Evolutionary conservation across 2,113 vertebrate species (phyloP), one percentile per base, ranked within the genome.

Genomic region (Helogale parvula): DNA sequence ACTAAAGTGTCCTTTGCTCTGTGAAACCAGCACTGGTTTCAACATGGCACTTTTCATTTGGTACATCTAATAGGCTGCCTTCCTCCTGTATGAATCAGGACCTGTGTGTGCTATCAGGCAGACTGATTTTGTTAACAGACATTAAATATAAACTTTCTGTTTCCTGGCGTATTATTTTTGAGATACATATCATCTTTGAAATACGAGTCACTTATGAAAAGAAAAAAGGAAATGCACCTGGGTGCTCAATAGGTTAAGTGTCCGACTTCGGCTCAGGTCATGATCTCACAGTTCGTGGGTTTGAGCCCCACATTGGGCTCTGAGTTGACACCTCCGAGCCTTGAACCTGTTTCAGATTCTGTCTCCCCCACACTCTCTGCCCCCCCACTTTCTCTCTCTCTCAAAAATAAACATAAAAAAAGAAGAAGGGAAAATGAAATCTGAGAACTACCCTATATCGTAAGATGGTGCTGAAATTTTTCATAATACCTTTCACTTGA

Each of bases 381-480:
- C 21, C 57, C 57, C 9, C 57, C 8, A 60, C 17, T 54, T 16
- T 60, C 21, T 23, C 57, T 60, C 57, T 60, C 21, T 60, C 57
- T 60, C 57, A 21, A 60, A 60, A 60, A 23, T 23, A 60, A 60
- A 60, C 21, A 60, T 23, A 23, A 25, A 21, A 69, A 81, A 82
- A 87, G 17, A 79, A 87, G 35, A 66, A 63, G 86, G 35, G 16
- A 54, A 92, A 93, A 84, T 38, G 74, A 90, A 90, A 88, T 71
- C 41, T 65, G 65, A 92, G 35, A 94, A 97, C 50, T 47, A 63
- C 89, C 63, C 45, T 57, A 89, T 38, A 89, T 38, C 57, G 16
- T 84, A 68, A 96, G 60, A 52, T 16, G 5, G 65, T 54, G 14
- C 33, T 94, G 41, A 45, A 27, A 88, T 74, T 29, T 27, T 76